phyloP scores from a whole-genome alignment of 2,113 vertebrate genomes.

The Hyperopisus bebe region DNA sequence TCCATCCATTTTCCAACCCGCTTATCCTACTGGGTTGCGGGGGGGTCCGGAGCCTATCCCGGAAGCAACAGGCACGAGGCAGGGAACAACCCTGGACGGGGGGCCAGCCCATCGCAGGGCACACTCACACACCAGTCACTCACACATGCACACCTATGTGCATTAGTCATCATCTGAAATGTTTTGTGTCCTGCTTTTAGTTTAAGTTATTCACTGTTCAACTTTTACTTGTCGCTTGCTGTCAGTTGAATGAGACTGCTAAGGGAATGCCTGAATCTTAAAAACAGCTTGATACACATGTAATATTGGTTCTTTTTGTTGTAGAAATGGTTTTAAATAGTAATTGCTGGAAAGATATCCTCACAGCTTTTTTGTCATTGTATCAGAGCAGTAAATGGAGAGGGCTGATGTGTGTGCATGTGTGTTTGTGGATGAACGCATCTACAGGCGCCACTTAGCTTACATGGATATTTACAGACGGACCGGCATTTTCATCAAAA shows the following conservation, averaged over 20 bases:
- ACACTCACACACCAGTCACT: no score
- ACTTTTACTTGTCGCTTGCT: not conserved
- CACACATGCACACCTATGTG: no score
- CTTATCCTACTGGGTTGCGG: no score
- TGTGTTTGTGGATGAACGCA: not conserved
- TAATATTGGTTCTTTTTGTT: not conserved
- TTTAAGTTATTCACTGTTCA: not conserved
- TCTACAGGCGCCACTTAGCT: not conserved
- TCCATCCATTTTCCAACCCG: no score
- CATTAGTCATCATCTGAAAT: not conserved
- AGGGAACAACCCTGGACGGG: no score
- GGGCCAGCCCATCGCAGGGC: no score
- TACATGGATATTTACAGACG: not conserved
- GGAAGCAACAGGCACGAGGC: no score
- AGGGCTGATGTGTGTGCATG: not conserved
- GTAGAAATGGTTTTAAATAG: not conserved
- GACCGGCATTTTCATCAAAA: not conserved
- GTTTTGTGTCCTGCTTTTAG: not conserved
- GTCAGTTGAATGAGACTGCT: not conserved
- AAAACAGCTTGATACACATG: not conserved
- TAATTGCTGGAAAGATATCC: not conserved
- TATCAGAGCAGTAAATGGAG: not conserved
- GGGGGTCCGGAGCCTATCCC: no score
- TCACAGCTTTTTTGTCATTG: not conserved
- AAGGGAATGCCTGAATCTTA: not conserved